Conservation (phyloP, 2,888 invertebrate genomes). For the Iselma pallidipennis region DNA sequence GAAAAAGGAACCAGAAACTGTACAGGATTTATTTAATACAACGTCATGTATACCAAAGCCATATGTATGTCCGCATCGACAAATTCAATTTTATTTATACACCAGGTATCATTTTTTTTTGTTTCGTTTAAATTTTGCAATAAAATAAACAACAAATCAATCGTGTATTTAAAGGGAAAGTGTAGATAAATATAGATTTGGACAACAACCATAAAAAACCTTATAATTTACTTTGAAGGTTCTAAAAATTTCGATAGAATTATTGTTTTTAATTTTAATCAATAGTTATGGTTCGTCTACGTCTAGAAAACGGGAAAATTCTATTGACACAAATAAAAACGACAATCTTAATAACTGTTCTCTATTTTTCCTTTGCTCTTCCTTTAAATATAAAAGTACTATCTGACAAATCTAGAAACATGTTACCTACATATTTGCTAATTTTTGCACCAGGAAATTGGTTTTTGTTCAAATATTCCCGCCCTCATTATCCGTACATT, state of each 20-base stretch:
- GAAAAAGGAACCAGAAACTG: slow-evolving; percentile 60
- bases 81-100: slow-evolving; percentile 80
- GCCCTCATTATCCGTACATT: no score
- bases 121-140: slow-evolving; percentile 2
- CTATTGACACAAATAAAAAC: no score
- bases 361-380: no score
- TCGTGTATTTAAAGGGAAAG: slow-evolving; percentile 24
- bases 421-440: no score
- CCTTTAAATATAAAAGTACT: no score
- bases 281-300: neutral
- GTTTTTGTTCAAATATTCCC: no score
- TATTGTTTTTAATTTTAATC: slow-evolving; percentile 3
- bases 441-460: no score
- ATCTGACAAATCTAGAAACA: no score
- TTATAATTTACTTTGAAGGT: slow-evolving; percentile 6
- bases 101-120: slow-evolving; percentile 64
- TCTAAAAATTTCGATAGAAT: slow-evolving; percentile 5
- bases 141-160: slow-evolving; percentile 2
- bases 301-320: no score
- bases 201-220: slow-evolving; percentile 5
- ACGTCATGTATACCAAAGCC: slow-evolving; percentile 81
- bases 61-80: slow-evolving; percentile 79
- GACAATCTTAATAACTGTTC: no score
- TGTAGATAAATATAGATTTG: slow-evolving; percentile 22
- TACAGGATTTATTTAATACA: slow-evolving; percentile 74